A percentile compares a stretch with the other conserved stretches of the same genome.
Evolutionary conservation across 2,888 invertebrate genomes (phyloP).

Genomic region (Serrognathus titanus): DNA sequence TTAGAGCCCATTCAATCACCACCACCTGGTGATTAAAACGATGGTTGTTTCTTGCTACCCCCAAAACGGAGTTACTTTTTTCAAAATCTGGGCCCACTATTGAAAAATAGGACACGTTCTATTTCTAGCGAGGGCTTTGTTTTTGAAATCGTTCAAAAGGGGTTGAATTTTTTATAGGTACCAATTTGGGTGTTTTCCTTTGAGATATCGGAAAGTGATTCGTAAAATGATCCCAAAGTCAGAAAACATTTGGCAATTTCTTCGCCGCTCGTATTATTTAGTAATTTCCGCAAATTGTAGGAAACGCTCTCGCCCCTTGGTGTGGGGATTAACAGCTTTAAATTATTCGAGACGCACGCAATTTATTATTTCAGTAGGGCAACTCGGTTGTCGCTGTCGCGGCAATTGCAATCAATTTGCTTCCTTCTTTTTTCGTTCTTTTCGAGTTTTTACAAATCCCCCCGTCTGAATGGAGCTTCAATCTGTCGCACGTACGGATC

Average conservation of each 20-base stretch:
- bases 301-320: conserved; percentile 13
- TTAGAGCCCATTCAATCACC: too few species aligned
- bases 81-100: too few species aligned
- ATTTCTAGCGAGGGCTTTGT: too few species aligned
- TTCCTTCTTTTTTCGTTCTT: conserved; percentile 26
- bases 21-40: too few species aligned
- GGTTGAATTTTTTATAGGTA: too few species aligned
- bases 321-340: conserved; percentile 30
- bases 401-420: conserved; percentile 39
- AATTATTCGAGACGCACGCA: conserved; percentile 34
- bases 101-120: too few species aligned
- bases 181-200: too few species aligned
- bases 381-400: conserved; percentile 30
- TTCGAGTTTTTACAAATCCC: conserved; percentile 25
- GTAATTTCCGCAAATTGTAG: conserved; percentile 21
- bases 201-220: too few species aligned
- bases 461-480: conserved; percentile 14
- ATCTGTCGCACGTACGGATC: conserved; percentile 15
- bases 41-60: too few species aligned
- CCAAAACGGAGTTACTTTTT: too few species aligned
- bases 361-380: conserved; percentile 34
- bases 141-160: too few species aligned
- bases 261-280: conserved; percentile 12
- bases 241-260: background rate
- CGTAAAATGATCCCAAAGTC: too few species aligned